A percentile compares a stretch with the other conserved stretches of the same genome.
Conservation (phyloP, 2,113 vertebrate species). For the Romanogobio albipinnatus region DNA sequence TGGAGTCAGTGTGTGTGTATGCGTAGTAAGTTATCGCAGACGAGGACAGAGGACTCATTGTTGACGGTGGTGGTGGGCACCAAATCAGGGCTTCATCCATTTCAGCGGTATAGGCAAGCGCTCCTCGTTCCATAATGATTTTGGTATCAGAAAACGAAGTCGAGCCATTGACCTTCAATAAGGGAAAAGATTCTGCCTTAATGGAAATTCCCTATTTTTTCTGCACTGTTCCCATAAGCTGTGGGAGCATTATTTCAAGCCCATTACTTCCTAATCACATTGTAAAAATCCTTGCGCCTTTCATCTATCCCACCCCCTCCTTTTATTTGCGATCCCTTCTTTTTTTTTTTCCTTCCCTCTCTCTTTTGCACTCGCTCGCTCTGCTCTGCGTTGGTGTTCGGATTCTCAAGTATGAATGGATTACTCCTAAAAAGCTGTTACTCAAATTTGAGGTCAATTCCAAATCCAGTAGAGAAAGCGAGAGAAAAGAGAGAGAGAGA, state of each 20-base stretch:
- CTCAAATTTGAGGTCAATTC: conserved; percentile 77
- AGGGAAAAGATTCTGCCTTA: conserved; percentile 45
- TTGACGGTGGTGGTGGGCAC: conserved; percentile 54
- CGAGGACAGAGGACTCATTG: conserved; percentile 55
- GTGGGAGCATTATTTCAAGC: conserved; percentile 67
- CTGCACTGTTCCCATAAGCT: conserved; percentile 54
- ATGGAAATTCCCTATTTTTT: conserved; percentile 67
- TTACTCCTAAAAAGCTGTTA: conserved; percentile 78
- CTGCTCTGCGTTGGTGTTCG: conserved; percentile 64
- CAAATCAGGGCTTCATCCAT: conserved; percentile 51
- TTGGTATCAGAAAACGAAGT: conserved; percentile 45
- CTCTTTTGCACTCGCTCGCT: conserved; percentile 61
- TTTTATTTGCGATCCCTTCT: conserved; percentile 66
- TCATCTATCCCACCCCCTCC: conserved; percentile 71
- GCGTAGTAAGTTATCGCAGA: conserved; percentile 48
- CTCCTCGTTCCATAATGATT: conserved; percentile 34
- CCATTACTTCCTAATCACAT: conserved; percentile 76
- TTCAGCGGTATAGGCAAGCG: conserved; percentile 26
- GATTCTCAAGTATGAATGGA: conserved; percentile 73
- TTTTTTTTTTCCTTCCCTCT: conserved; percentile 58
- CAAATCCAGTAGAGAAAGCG: conserved; percentile 68
- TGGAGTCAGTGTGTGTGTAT: conserved; percentile 44
- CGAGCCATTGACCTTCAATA: conserved; percentile 61
- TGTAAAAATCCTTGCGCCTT: conserved; percentile 75
- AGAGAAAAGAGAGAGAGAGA: conserved; percentile 54